These are phyloP conservation scores for Epistrophella euchroma DNA, from an alignment of 2,888 invertebrate species.

Conservation along the genomic window DNA sequence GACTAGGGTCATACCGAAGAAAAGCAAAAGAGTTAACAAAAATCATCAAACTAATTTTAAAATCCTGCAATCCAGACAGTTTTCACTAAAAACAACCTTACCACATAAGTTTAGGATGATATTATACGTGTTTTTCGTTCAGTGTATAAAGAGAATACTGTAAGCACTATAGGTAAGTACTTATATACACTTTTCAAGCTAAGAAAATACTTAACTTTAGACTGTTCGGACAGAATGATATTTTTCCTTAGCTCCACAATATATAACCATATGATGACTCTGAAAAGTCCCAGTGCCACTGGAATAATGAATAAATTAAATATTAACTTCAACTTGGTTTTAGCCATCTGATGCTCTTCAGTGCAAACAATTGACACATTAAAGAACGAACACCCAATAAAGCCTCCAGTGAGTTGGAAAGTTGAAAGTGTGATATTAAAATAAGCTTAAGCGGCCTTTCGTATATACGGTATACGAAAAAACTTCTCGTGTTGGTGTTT, in stretches of 20 bases:
- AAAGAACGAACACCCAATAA: slow-evolving; percentile 23
- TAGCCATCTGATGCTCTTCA: slow-evolving; percentile 9
- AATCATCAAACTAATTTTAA: no score
- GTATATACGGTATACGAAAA: not conserved
- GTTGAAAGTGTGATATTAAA: slow-evolving; percentile 17
- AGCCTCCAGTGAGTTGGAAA: slow-evolving; percentile 15
- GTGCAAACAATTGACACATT: slow-evolving; percentile 20
- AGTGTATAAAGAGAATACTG: not conserved
- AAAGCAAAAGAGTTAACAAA: no score
- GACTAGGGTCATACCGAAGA: no score
- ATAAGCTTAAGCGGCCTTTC: slow-evolving; percentile 16
- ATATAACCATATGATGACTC: not conserved
- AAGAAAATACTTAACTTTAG: slow-evolving; percentile 20
- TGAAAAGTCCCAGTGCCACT: not conserved
- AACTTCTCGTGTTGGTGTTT: slow-evolving; percentile 7
- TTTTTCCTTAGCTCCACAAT: not conserved
- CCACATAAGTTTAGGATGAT: not conserved
- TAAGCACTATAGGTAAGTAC: not conserved
- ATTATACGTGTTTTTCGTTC: not conserved
- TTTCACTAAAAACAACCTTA: no score
- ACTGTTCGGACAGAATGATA: slow-evolving; percentile 28
- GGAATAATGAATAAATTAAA: slow-evolving; percentile 46
- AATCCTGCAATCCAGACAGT: no score
- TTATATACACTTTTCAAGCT: not conserved
- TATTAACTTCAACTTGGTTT: slow-evolving; percentile 26